Evolutionary conservation across 1,140 invertebrate genomes (phyloP), one percentile per base, ranked within the genome.

Genomic region (Dendrolimus punctatus): DNA sequence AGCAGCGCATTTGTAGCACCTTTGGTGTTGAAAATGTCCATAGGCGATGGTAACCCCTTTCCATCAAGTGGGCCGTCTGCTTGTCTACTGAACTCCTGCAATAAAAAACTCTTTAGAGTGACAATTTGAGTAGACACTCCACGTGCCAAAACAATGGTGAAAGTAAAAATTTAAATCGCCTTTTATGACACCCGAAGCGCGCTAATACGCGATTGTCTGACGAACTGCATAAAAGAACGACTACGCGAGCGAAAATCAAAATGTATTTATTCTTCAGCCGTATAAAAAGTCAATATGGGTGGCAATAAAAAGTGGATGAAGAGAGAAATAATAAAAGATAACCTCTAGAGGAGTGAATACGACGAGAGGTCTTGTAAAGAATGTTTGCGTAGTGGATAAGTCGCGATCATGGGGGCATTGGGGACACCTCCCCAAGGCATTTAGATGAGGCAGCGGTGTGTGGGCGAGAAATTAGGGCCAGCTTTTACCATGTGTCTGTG

Each of bases 251-350:
- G 71, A 73, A 76, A 85, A 85, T 85, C 80, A 81, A 81, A 85
- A 85, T 85, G 82, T 85, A 85, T 85, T 84, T 84, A 85, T 85
- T 80, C 80, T 57, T 62, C 65, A 60, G 66, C 68, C 64, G 79
- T 71, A 82, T 77, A 85, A 84, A 85, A 85, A 85, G 77, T 79
- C 82, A 82, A 85, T 84, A 85, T 84, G 79, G 78, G 77, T 69
- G 74, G 82, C 80, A 85, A 85, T 85, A 85, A 85, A 82, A 81
- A 78, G 82, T 76, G 79, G 79, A 85, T 84, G 73, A 74, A 68
- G 78, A 62, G 78, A 82, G 80, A 84, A 84, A 85, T 85, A 83
- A 85, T 85, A 85, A 85, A 85, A 83, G 73, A 83, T 83, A 83
- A 83, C 80, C 79, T 80, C 73, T 69, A 64, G 70, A 80, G 71